Percentiles rank a stretch among this genome's conserved stretches.
These are phyloP conservation scores for Tarsius wallacei DNA, from an alignment of 2,797 vertebrate species.

Conservation along the genomic window DNA sequence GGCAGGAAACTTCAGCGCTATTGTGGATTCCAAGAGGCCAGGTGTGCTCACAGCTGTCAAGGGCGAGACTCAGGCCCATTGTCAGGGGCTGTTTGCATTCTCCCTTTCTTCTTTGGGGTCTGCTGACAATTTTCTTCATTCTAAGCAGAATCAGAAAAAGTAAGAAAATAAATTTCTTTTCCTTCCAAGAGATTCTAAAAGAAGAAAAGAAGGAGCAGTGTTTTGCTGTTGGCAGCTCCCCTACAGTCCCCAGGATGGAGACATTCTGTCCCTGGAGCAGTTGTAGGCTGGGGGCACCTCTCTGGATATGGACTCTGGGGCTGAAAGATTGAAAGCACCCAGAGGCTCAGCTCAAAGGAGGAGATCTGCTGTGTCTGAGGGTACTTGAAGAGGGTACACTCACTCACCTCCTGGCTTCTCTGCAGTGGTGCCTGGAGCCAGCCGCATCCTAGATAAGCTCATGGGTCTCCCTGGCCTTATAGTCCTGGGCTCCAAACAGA, in stretches of 20 bases:
- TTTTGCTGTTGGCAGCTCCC: neutral
- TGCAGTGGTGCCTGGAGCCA: no score
- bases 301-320: neutral
- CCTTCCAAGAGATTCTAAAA: neutral
- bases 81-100: neutral
- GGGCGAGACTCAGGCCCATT: no score
- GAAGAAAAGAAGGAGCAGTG: neutral
- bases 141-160: neutral
- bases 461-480: neutral
- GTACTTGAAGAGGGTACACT: neutral
- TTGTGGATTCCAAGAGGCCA: neutral
- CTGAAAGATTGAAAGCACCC: no score
- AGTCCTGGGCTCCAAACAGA: neutral
- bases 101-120: neutral
- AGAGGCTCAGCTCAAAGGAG: neutral
- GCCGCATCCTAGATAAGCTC: fast-evolving
- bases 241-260: neutral
- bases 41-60: neutral
- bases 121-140: neutral
- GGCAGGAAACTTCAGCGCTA: fast-evolving
- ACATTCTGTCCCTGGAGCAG: neutral
- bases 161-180: neutral
- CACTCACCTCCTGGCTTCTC: neutral
- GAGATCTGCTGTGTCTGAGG: neutral
- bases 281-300: no score